These are phyloP conservation scores for Macquaria australasica DNA, from an alignment of 2,113 vertebrate species.

Conservation along the genomic window DNA sequence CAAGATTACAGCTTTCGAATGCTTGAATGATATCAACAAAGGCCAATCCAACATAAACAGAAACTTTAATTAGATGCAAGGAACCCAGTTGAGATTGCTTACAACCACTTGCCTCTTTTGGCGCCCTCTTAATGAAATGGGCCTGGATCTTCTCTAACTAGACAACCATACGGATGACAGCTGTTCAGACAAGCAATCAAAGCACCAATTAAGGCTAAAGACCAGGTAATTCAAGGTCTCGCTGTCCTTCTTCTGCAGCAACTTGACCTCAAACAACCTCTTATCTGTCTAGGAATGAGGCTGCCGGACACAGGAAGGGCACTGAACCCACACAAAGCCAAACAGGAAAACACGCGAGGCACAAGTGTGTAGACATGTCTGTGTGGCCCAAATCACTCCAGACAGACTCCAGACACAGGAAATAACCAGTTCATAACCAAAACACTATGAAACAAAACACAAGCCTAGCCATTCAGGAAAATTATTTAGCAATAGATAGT, in stretches of 20 bases:
- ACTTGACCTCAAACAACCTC: slow-evolving; percentile 26
- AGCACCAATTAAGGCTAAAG: neutral
- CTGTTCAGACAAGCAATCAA: neutral
- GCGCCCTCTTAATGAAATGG: neutral
- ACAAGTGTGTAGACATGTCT: neutral
- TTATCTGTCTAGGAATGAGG: slow-evolving; percentile 35
- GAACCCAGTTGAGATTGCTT: neutral
- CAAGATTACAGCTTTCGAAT: neutral
- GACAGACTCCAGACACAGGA: slow-evolving; percentile 35
- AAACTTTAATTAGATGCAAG: slow-evolving; percentile 7
- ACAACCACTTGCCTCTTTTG: neutral
- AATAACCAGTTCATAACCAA: neutral
- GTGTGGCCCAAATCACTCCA: slow-evolving; percentile 10
- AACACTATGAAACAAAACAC: slow-evolving; percentile 20
- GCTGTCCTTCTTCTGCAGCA: neutral
- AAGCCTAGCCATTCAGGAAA: slow-evolving; percentile 1
- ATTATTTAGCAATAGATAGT: neutral
- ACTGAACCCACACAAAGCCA: slow-evolving; percentile 34
- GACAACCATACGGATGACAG: neutral
- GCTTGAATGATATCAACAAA: neutral
- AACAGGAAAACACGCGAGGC: slow-evolving; percentile 50
- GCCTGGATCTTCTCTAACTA: neutral
- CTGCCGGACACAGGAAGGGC: slow-evolving; percentile 42
- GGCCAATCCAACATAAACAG: slow-evolving; percentile 5
- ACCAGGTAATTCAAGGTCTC: neutral